Conservation (phyloP, 2,113 vertebrate genomes). For the Tetrax tetrax region DNA sequence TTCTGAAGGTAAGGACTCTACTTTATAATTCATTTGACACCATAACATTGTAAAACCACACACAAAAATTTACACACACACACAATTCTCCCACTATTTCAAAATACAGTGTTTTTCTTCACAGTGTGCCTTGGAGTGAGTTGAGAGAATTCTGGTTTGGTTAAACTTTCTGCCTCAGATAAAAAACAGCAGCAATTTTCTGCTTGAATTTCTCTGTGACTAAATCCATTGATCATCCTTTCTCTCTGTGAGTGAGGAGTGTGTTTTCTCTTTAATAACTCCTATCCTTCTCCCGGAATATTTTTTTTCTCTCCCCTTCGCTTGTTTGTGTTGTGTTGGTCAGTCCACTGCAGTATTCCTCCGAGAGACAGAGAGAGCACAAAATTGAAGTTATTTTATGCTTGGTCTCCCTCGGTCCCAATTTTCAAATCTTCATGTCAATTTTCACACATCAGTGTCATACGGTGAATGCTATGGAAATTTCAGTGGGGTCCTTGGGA, state of each 20-base stretch:
- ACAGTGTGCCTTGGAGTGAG: slow-evolving; percentile 40
- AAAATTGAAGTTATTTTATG: slow-evolving; percentile 99
- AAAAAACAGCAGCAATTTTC: slow-evolving; percentile 99
- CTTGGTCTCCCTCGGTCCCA: slow-evolving; percentile 95
- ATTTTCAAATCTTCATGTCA: slow-evolving; percentile 99
- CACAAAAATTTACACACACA: not conserved
- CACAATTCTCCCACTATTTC: not conserved
- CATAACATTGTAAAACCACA: not conserved
- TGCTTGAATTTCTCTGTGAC: slow-evolving; percentile 99
- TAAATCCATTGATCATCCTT: slow-evolving; percentile 99
- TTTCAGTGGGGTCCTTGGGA: slow-evolving; percentile 82
- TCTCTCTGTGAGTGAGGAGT: slow-evolving; percentile 94
- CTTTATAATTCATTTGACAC: not conserved
- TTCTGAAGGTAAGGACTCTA: not conserved
- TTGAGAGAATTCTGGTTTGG: slow-evolving; percentile 74
- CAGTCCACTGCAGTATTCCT: slow-evolving; percentile 90
- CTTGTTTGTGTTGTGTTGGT: slow-evolving; percentile 98
- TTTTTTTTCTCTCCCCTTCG: slow-evolving; percentile 72
- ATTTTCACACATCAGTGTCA: slow-evolving; percentile 98
- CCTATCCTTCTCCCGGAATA: slow-evolving; percentile 92
- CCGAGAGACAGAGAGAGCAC: slow-evolving; percentile 86
- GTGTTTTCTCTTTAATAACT: slow-evolving; percentile 99
- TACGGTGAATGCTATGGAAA: slow-evolving; percentile 85
- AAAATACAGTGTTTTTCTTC: slow-evolving; percentile 12
- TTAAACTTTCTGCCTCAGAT: slow-evolving; percentile 86